Evolutionary conservation across 1,140 invertebrate genomes (phyloP).

Genomic region (Wasmannia auropunctata): DNA sequence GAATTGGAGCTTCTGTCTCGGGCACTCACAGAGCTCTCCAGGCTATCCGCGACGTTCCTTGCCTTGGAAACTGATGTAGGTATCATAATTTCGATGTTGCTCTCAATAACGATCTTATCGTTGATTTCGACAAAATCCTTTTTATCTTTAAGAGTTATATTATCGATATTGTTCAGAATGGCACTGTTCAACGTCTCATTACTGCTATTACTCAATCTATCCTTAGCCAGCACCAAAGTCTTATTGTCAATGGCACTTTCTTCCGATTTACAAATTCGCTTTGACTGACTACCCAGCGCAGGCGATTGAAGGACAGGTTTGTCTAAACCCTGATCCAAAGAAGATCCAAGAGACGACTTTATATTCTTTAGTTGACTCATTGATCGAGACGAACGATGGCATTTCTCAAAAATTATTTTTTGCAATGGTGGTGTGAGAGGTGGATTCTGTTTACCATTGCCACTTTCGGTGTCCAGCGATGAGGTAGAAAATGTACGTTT

Average conservation of each 20-base stretch:
- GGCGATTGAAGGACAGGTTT: conserved; percentile 78
- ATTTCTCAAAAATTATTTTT: conserved; percentile 82
- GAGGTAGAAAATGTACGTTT: conserved; percentile 84
- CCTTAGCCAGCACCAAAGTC: conserved; percentile 73
- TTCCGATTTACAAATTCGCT: conserved; percentile 84
- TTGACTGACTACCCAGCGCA: conserved; percentile 76
- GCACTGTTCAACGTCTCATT: conserved; percentile 77
- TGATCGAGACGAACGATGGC: conserved; percentile 77
- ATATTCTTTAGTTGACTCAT: conserved; percentile 80
- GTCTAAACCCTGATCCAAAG: conserved; percentile 85
- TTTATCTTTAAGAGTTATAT: conserved; percentile 24
- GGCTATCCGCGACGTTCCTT: conserved; percentile 66
- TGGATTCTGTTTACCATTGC: conserved; percentile 76
- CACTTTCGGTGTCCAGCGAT: conserved; percentile 81
- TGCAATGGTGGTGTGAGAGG: conserved; percentile 80
- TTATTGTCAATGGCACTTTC: conserved; percentile 83
- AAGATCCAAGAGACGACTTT: conserved; percentile 82
- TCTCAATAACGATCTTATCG: conserved; percentile 66
- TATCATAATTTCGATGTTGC: conserved; percentile 82
- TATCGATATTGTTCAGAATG: conserved; percentile 69
- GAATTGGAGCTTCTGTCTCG: conserved; percentile 83
- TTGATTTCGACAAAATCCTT: conserved; percentile 28
- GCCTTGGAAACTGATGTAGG: conserved; percentile 82
- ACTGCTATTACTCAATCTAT: conserved; percentile 77
- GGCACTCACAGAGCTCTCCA: conserved; percentile 69